A percentile compares a stretch with the other conserved stretches of the same genome.
These are phyloP conservation scores for Trachythela sp. DNA, from an alignment of 64 coral and sea anemone species.

Conservation along the genomic window DNA sequence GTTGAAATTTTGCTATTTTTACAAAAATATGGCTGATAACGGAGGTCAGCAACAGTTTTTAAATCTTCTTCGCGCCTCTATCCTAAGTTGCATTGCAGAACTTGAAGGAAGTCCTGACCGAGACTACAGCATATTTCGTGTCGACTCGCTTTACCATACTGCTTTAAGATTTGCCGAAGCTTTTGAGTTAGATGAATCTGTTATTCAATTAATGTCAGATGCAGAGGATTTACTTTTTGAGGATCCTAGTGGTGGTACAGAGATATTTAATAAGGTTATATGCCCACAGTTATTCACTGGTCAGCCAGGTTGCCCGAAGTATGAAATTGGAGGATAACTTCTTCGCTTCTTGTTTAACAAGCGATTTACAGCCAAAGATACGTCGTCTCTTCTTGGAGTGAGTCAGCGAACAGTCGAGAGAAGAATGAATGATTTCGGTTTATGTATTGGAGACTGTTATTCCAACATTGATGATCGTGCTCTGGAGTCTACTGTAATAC, in stretches of 20 bases:
- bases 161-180: neutral
- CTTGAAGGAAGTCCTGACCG: too few species aligned
- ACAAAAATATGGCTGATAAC: too few species aligned
- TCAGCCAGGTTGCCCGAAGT: neutral
- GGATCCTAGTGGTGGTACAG: neutral
- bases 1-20: too few species aligned
- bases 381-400: conserved; percentile 11
- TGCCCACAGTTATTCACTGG: neutral
- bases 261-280: too few species aligned
- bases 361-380: neutral
- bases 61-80: neutral
- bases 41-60: too few species aligned
- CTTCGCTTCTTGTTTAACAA: too few species aligned
- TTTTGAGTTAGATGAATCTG: neutral
- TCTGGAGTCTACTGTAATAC: neutral
- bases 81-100: neutral
- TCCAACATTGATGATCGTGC: neutral
- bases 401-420: conserved; percentile 47
- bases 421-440: neutral
- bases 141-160: neutral
- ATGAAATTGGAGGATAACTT: neutral
- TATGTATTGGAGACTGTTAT: conserved; percentile 16
- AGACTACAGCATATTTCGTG: neutral
- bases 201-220: neutral
- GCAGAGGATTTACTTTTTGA: neutral